Percentiles rank a stretch among this genome's conserved stretches.
Evolutionary conservation across 1,140 invertebrate species (phyloP).

Genomic region (Proales similis): DNA sequence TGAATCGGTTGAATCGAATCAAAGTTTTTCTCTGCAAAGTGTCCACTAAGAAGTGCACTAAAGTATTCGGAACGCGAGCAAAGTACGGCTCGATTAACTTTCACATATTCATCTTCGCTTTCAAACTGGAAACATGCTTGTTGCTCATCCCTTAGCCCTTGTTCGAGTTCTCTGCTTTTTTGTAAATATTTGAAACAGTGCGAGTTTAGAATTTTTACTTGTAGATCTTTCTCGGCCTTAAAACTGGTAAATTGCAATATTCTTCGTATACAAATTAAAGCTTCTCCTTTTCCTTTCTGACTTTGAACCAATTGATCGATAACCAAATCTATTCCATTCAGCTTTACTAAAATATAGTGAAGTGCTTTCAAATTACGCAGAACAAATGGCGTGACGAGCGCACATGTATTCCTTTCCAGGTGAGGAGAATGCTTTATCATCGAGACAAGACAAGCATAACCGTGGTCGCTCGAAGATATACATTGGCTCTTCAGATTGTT

Average conservation of each 20-base stretch:
- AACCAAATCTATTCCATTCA: slow-evolving; percentile 11
- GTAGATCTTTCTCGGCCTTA: too few relatives aligned
- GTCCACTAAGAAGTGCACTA: slow-evolving; percentile 20
- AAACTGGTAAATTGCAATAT: neutral
- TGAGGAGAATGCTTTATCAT: slow-evolving; percentile 26
- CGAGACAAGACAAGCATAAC: slow-evolving; percentile 10
- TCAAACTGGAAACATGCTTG: too few relatives aligned
- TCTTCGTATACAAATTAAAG: neutral
- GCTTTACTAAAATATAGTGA: slow-evolving; percentile 16
- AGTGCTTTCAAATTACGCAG: slow-evolving; percentile 33
- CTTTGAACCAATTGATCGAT: slow-evolving; percentile 4
- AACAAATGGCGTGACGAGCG: slow-evolving; percentile 22
- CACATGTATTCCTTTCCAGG: slow-evolving; percentile 1
- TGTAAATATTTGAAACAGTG: too few relatives aligned
- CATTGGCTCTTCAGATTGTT: slow-evolving; percentile 33
- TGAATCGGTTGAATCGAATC: neutral
- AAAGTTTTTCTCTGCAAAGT: neutral
- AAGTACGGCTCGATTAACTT: neutral
- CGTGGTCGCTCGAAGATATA: slow-evolving; percentile 17
- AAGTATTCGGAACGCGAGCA: slow-evolving; percentile 23
- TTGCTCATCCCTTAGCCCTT: too few relatives aligned
- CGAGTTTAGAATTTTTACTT: too few relatives aligned
- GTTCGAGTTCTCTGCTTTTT: too few relatives aligned
- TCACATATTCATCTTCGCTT: slow-evolving; percentile 3
- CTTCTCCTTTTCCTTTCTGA: neutral